These are phyloP conservation scores for Wiebesia pumilae DNA, from an alignment of 1,140 invertebrate species.

Conservation along the genomic window DNA sequence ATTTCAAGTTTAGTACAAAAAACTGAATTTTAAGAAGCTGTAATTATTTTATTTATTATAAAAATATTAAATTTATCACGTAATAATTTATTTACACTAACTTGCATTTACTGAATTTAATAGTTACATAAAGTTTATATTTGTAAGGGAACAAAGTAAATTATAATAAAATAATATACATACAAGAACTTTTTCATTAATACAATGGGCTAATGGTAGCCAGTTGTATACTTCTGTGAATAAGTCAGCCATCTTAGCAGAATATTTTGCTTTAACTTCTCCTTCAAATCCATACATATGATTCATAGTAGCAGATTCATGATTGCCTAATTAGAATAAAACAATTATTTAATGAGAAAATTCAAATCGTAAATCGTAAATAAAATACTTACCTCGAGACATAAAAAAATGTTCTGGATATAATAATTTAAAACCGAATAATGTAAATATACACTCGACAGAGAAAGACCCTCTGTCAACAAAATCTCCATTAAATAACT, in stretches of 20 bases:
- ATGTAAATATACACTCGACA: conserved; percentile 98
- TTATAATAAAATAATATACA: conserved; percentile 62
- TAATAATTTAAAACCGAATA: conserved; percentile 97
- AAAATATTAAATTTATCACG: no score
- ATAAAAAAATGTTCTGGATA: conserved; percentile 99
- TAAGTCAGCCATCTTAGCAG: conserved; percentile 93
- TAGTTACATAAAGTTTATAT: no score
- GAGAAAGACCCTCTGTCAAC: conserved; percentile 99
- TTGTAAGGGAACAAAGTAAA: no score
- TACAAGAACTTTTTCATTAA: conserved; percentile 93
- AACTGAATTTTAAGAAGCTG: not conserved
- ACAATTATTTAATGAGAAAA: conserved; percentile 20
- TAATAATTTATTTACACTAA: no score
- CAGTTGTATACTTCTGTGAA: conserved; percentile 99
- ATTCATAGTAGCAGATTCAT: conserved; percentile 99
- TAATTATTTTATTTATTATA: not conserved
- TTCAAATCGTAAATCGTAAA: conserved; percentile 28
- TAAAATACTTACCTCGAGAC: conserved; percentile 87
- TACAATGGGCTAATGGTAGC: conserved; percentile 95
- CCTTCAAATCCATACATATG: conserved; percentile 99
- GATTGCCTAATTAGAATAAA: conserved; percentile 84
- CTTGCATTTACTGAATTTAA: no score
- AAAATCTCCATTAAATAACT: conserved; percentile 99
- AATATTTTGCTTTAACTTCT: conserved; percentile 97
- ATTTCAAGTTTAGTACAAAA: not conserved